Evolutionary conservation across 2,888 invertebrate genomes (phyloP), one percentile per base, ranked within the genome.

Genomic region (Poecilus cupreus): DNA sequence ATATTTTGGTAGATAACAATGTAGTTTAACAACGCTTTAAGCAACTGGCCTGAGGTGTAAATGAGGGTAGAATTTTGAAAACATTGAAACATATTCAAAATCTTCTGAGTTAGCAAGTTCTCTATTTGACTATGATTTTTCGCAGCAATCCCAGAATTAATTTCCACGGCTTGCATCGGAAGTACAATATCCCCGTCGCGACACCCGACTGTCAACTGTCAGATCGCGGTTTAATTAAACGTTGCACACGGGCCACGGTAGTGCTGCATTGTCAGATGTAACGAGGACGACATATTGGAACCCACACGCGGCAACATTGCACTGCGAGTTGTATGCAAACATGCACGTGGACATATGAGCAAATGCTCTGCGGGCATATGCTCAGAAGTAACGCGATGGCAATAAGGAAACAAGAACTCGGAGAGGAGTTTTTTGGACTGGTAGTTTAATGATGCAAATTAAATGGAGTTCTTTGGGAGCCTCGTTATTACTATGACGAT

Each of bases 141-240:
- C 32, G 32, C 32, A 32, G 6, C 4, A 32, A 32, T 32, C 8
- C 54, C 20, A 11, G 10, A 54, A 54, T 54, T 54, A 54, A 54
- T 54, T 54, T 54, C 22, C 22, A 22, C 54, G 5, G 54, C 54
- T 54, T 54, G 54, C 54, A 54, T 32, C 32, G 32, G 32, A 32
- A 32, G 32, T 32, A 32, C 32, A 32, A 32, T 54, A 54, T 60
- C 26, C 60, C 22, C 24, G 60, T 20, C 26, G 64, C 64, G 46
- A 68, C 78, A 60, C 11, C 60, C 37, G 78, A 60, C 78, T 46
- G 64, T 22, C 64, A 64, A 60, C 78, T 46, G 78, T 78, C 78
- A 64, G 77, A 64, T 43, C 64, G 78, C 26, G 78, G 78, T 78
- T 78, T 78, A 78, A 78, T 64, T 64, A 78, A 78, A 78, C 43